These are phyloP conservation scores for Amphilophus citrinellus DNA, from an alignment of 2,113 vertebrate genomes.

Conservation along the genomic window DNA sequence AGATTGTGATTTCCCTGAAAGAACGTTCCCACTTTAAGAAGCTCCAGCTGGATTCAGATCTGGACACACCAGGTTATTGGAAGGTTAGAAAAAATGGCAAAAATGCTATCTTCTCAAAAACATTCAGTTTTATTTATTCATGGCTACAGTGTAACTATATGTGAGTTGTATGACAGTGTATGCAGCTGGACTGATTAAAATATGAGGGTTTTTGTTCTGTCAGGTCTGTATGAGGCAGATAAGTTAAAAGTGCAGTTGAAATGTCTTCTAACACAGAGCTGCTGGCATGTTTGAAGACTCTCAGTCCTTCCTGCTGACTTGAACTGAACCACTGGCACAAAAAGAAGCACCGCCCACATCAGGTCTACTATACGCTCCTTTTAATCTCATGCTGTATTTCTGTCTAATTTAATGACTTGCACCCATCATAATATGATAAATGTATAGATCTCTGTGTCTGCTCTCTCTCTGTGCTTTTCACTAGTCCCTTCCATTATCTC, in stretches of 20 bases:
- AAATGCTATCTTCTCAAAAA: background rate
- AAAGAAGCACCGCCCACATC: background rate
- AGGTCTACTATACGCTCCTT: background rate
- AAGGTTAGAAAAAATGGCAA: background rate
- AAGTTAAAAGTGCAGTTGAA: background rate
- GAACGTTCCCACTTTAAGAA: background rate
- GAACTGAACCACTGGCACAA: background rate
- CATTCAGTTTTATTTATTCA: background rate
- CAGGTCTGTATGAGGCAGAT: background rate
- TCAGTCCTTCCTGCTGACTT: background rate
- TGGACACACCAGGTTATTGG: background rate
- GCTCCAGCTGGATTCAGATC: too few species aligned
- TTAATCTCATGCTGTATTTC: background rate
- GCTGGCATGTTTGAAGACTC: background rate
- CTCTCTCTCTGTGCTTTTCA: background rate
- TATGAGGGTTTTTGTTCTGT: too few species aligned
- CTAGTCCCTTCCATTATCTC: constrained; percentile 32
- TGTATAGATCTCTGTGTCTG: background rate
- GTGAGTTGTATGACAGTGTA: background rate
- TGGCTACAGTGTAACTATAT: background rate
- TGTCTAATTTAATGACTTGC: background rate
- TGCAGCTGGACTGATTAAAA: too few species aligned
- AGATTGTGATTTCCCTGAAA: background rate
- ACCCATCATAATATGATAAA: background rate
- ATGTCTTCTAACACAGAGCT: background rate